These are phyloP conservation scores for Strix uralensis DNA, from an alignment of 2,113 vertebrate species.

Conservation along the genomic window DNA sequence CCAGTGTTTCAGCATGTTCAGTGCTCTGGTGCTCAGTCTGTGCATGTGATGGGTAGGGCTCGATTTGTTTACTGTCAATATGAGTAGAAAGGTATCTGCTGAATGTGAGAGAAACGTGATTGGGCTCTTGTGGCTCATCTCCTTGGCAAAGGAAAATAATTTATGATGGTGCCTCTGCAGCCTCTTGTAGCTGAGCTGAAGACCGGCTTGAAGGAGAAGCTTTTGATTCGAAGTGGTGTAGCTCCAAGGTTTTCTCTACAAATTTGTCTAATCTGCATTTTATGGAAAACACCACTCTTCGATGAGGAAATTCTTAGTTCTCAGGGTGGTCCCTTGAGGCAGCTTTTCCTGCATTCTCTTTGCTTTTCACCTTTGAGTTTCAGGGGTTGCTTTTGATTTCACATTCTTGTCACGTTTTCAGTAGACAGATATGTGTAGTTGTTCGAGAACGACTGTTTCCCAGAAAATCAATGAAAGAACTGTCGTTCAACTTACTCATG, in stretches of 20 bases:
- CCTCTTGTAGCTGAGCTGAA: background rate
- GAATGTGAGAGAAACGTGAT: background rate
- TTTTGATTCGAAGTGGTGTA: background rate
- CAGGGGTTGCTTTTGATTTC: background rate
- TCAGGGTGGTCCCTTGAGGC: background rate
- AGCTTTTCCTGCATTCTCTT: background rate
- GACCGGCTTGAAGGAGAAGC: background rate
- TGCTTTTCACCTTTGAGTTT: background rate
- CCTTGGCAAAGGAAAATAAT: background rate
- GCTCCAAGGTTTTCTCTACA: background rate
- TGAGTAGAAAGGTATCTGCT: background rate
- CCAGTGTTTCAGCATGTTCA: background rate
- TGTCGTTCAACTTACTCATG: background rate
- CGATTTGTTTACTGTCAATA: background rate
- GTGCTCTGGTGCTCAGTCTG: background rate
- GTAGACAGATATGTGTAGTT: background rate
- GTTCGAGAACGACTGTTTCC: background rate
- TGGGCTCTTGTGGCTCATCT: background rate
- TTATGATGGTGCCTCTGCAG: background rate
- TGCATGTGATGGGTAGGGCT: background rate
- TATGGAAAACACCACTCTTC: background rate
- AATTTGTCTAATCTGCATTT: background rate
- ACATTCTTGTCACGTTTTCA: background rate
- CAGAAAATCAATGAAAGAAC: background rate
- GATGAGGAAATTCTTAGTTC: background rate